Percentiles rank a stretch among this genome's conserved stretches.
These are phyloP conservation scores for Vulpes ferrilata DNA, from an alignment of 2,113 vertebrate genomes.

Conservation along the genomic window DNA sequence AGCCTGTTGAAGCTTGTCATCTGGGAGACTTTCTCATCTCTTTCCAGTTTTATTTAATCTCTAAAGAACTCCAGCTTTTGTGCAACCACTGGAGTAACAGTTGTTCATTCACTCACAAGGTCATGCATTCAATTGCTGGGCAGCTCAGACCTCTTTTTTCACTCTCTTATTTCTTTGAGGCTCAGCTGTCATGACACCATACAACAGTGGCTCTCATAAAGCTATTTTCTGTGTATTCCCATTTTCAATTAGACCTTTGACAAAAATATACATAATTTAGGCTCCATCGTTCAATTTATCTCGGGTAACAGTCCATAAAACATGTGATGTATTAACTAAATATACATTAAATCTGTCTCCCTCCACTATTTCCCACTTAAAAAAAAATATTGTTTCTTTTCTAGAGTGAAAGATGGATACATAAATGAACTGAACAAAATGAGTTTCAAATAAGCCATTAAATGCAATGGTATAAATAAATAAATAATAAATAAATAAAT, in stretches of 20 bases:
- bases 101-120: neutral
- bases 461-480: neutral
- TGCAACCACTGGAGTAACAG: neutral
- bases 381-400: neutral
- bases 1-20: neutral
- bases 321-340: neutral
- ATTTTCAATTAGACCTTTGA: neutral
- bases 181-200: neutral
- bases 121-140: neutral
- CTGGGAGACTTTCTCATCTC: neutral
- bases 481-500: too few species aligned
- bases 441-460: neutral
- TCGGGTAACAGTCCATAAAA: neutral
- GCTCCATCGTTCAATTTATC: neutral
- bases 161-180: neutral
- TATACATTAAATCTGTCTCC: neutral
- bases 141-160: neutral
- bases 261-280: constrained; percentile 14
- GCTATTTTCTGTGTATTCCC: constrained; percentile 7
- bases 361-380: neutral
- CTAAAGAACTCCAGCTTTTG: neutral
- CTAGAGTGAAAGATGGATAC: neutral
- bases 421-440: neutral
- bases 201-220: neutral
- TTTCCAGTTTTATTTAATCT: neutral